Percentiles rank a stretch among this genome's conserved stretches.
Conservation (phyloP, 2,797 vertebrate species). For the Euthynnus affinis region DNA sequence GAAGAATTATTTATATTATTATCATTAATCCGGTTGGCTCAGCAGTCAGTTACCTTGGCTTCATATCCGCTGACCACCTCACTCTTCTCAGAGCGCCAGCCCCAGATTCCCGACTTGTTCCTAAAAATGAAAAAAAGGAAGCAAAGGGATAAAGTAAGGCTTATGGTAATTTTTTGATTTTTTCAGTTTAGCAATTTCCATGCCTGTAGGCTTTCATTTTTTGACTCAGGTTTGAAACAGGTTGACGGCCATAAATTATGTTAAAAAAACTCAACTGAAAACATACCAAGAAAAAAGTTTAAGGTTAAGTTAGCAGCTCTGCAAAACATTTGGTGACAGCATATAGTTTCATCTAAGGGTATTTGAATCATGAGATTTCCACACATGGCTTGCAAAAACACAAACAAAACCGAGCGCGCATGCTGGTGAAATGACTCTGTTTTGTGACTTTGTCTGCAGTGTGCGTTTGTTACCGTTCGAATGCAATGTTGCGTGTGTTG, state of each 20-base stretch:
- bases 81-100: slow-evolving; percentile 97
- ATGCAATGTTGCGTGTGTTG: slow-evolving; percentile 95
- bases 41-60: slow-evolving; percentile 88
- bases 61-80: slow-evolving; percentile 95
- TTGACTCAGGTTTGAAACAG: background rate
- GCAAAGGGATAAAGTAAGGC: background rate
- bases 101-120: slow-evolving; percentile 98
- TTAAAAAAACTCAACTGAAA: no score
- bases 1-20: background rate
- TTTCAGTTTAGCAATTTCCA: background rate
- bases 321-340: no score
- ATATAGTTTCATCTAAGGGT: no score
- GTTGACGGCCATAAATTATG: no score
- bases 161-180: background rate
- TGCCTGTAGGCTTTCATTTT: background rate
- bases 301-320: background rate
- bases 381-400: background rate
- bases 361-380: no score
- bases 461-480: slow-evolving; percentile 89
- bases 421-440: background rate
- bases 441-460: background rate
- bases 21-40: background rate
- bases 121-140: slow-evolving; percentile 70
- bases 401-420: background rate
- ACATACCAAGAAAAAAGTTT: background rate